Evolutionary conservation across 2,888 invertebrate genomes (phyloP).

Genomic region (Rhagium mordax): DNA sequence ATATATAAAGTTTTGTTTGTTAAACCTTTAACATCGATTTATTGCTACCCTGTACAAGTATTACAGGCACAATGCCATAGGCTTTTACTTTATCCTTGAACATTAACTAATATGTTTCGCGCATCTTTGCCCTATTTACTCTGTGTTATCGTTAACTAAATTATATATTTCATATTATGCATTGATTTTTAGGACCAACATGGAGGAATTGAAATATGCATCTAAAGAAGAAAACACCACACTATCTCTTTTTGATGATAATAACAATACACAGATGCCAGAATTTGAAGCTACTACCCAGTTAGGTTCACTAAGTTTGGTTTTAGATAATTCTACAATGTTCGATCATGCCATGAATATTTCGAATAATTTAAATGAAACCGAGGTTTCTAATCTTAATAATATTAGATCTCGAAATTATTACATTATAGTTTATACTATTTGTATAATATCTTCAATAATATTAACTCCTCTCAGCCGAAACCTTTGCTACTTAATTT

Average conservation of each 20-base stretch:
- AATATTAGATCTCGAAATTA: slow-evolving; percentile 25
- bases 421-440: slow-evolving; percentile 74
- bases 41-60: too few species aligned
- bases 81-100: too few species aligned
- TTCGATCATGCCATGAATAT: background rate
- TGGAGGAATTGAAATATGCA: slow-evolving; percentile 64
- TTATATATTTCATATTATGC: too few species aligned
- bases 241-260: background rate
- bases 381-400: background rate
- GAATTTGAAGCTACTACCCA: background rate
- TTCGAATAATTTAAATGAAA: background rate
- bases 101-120: too few species aligned
- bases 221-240: background rate
- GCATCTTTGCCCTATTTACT: too few species aligned
- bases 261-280: background rate
- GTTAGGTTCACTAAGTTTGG: background rate
- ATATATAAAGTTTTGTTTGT: too few species aligned
- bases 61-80: too few species aligned
- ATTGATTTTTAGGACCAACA: slow-evolving; percentile 69
- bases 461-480: slow-evolving; percentile 77
- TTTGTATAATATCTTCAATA: slow-evolving; percentile 74
- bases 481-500: slow-evolving; percentile 79
- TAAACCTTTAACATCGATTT: too few species aligned
- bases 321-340: slow-evolving; percentile 5
- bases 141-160: too few species aligned